Evolutionary conservation across 2,888 invertebrate genomes (phyloP), one percentile per base, ranked within the genome.

Genomic region (Dromius quadrimaculatus): DNA sequence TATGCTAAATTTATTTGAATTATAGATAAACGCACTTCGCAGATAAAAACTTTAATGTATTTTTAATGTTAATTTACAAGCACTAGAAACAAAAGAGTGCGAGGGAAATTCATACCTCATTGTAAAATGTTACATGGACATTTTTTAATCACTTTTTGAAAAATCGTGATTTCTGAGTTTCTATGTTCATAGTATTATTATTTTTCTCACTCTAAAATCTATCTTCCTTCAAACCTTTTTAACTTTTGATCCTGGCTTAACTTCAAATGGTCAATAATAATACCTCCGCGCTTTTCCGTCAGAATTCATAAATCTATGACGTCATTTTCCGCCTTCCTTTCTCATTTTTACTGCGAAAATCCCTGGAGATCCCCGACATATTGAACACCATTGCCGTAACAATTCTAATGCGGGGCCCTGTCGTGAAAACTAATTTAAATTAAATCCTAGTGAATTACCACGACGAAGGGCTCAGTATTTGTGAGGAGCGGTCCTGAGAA

Each of bases 361-460:
- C 28, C 28, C 28, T 28, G 8, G 28, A 28, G 8, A 5, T 28
- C 28, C 28, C 28, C 8, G 8, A 28, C 3, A 28, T 28, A 28
- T 28, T 28, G 28, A 5, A 28, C 8, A 28, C 8, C 8, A n/a
- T n/a, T n/a, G n/a, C n/a, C 50, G 76, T 76, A 76, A 76, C 78
- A 77, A 77, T 78, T 77, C 78, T 78, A 78, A 79, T 77, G 78
- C 78, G 75, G 78, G 77, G 75, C 77, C 78, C 78, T 76, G 78
- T 78, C 81, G 77, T 80, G 81, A 81, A 88, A 88, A 88, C 88
- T 88, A 88, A 88, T 88, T 88, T 88, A 88, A 88, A 88, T 88
- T 88, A 88, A 88, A 88, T 88, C 88, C 88, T 87, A 87, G 88
- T 88, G 88, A 88, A 88, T 88, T 88, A 88, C 88, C 87, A 80